phyloP scores from a whole-genome alignment of 2,888 invertebrate species.

The Cryptocheilus praepositus region DNA sequence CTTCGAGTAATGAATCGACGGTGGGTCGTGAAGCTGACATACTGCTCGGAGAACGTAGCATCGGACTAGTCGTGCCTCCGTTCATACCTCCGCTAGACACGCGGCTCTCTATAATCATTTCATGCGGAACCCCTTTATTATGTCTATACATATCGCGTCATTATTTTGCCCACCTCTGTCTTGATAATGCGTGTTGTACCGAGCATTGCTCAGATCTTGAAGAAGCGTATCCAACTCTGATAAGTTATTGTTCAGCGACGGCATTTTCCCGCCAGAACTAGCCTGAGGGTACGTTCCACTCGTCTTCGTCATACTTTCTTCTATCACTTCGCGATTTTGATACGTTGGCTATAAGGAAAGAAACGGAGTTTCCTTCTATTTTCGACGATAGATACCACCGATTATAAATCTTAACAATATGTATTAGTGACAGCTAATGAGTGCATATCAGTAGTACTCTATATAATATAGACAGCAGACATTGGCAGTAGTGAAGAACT shows the following conservation, averaged over 20 bases:
- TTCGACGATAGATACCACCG: too few species aligned
- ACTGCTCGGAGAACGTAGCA: conserved; percentile 70
- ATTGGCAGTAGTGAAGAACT: too few species aligned
- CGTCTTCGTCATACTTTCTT: conserved; percentile 76
- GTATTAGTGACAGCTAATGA: too few species aligned
- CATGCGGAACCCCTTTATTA: neutral
- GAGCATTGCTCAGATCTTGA: conserved; percentile 91
- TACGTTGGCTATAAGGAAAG: conserved; percentile 80
- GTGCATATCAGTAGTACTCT: too few species aligned
- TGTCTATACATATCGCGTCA: neutral
- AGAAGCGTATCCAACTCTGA: conserved; percentile 94
- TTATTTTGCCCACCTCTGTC: conserved; percentile 73
- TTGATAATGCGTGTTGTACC: conserved; percentile 76
- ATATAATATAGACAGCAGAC: too few species aligned
- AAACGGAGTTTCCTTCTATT: too few species aligned
- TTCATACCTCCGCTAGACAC: conserved; percentile 56
- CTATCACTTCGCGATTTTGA: conserved; percentile 77
- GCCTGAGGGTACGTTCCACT: conserved; percentile 57
- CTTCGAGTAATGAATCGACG: conserved; percentile 92
- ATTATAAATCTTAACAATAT: too few species aligned
- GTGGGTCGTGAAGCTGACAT: conserved; percentile 80
- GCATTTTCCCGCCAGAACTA: conserved; percentile 71
- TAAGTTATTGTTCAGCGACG: conserved; percentile 83
- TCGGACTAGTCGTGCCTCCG: conserved; percentile 65
- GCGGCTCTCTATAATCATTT: conserved; percentile 58